phyloP scores from a whole-genome alignment of 2,113 vertebrate genomes.

The Solea senegalensis region DNA sequence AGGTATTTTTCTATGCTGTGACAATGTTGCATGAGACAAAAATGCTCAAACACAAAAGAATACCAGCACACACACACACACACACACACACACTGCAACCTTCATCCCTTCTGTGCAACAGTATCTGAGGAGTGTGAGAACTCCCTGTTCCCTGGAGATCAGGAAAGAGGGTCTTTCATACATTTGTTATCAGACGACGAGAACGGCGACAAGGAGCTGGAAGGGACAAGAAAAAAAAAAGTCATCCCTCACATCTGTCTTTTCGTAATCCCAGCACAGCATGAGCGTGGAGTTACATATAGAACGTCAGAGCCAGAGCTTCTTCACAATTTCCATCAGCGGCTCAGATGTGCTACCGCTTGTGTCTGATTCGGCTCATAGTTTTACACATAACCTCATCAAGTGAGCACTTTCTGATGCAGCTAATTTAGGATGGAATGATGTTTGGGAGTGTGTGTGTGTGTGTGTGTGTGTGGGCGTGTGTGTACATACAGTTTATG shows the following conservation, averaged over 20 bases:
- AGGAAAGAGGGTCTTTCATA: constrained; percentile 70
- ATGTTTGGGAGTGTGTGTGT: too few species aligned
- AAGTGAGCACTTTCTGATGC: constrained; percentile 6
- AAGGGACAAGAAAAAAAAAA: constrained; percentile 39
- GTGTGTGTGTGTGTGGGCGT: neutral
- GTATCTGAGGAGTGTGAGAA: constrained; percentile 70
- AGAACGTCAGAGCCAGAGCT: constrained; percentile 10
- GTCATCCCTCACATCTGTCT: constrained; percentile 47
- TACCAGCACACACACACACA: neutral
- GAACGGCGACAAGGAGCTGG: constrained; percentile 33
- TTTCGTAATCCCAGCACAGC: constrained; percentile 30
- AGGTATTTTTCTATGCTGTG: neutral
- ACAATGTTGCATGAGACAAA: constrained; percentile 22
- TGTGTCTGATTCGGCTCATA: constrained; percentile 6
- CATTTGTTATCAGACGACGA: constrained; percentile 62
- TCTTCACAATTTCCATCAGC: constrained; percentile 41
- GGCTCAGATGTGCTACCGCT: constrained; percentile 23
- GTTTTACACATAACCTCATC: constrained; percentile 1
- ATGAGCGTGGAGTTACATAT: constrained; percentile 9
- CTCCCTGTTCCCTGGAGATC: constrained; percentile 76
- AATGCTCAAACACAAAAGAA: constrained; percentile 19
- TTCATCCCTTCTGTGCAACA: constrained; percentile 45
- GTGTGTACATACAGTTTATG: neutral
- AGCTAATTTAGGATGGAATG: neutral
- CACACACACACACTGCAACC: constrained; percentile 25